These are phyloP conservation scores for Myxocyprinus asiaticus DNA, from an alignment of 2,113 vertebrate species.

Conservation along the genomic window DNA sequence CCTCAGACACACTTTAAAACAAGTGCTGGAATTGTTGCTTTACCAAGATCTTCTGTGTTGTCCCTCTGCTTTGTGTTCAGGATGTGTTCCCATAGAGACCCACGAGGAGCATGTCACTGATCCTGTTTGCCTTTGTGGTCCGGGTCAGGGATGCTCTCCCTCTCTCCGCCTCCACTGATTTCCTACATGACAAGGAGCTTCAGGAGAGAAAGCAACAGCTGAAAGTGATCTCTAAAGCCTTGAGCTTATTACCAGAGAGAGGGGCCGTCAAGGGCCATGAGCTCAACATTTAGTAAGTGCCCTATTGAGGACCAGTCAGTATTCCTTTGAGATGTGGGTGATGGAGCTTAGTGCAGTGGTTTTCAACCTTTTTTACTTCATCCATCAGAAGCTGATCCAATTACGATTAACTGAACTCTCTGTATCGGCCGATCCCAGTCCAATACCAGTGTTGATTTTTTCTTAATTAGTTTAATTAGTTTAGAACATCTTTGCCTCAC, in stretches of 20 bases:
- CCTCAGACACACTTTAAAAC: not conserved
- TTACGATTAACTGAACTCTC: no score
- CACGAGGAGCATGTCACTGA: constrained; percentile 88
- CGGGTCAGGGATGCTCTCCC: constrained; percentile 93
- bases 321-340: no score
- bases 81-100: constrained; percentile 77
- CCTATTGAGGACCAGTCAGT: not conserved
- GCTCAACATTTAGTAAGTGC: constrained; percentile 86
- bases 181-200: constrained; percentile 84
- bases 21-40: not conserved
- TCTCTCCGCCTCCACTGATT: constrained; percentile 95
- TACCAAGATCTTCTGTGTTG: no score
- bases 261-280: constrained; percentile 79
- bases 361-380: no score
- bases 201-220: constrained; percentile 88
- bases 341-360: no score
- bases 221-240: constrained; percentile 76
- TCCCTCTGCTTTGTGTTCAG: constrained; percentile 58
- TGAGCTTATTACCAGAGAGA: constrained; percentile 78
- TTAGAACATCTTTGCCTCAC: no score
- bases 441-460: no score
- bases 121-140: constrained; percentile 92
- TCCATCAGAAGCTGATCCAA: no score
- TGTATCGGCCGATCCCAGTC: no score
- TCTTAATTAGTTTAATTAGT: no score